Evolutionary conservation across 2,888 invertebrate genomes (phyloP), one percentile per base, ranked within the genome.

Genomic region (Eupelmus urozonus): DNA sequence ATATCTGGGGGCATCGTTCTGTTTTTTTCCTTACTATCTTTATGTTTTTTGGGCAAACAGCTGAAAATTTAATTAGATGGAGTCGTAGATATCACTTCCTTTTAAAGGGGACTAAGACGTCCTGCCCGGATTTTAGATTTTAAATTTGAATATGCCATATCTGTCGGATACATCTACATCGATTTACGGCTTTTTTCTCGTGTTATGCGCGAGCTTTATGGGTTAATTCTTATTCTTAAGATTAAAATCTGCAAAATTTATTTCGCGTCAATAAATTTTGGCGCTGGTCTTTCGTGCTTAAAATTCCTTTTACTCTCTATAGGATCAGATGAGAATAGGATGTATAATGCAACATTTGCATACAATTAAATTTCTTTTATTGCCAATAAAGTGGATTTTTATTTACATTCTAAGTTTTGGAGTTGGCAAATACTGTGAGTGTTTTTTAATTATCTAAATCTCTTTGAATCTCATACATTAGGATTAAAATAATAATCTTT

Each of bases 301-400:
- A 66, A 7, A 20, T 42, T 59, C 71, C 53, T 66, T 77, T 72
- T 72, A 60, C 77, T 72, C 72, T 72, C 45, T 53, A 13, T 20
- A 20, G 60, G 23, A 75, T 57, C 73, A 59, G n/a, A 57, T n/a
- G n/a, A 51, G 59, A 59, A 62, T 75, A 20, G 53, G 55, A 59
- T 69, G 55, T 74, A 70, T 75, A 45, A 55, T 55, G n/a, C 27
- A 34, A 66, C 27, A 66, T 78, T 78, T 75, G 70, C 74, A 78
- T 78, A 73, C 62, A 75, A 79, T 75, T 71, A 79, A 66, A 57
- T 78, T 70, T 65, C 57, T 65, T 66, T 74, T 59, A 57, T 18
- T 1, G 57, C 11, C 45, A 2, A 20, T 62, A 65, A 78, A 73
- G 20, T 3, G 40, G 27, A 13, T 42, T 57, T 63, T 74, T 65